Evolutionary conservation across 1,140 invertebrate species (phyloP).

Genomic region (Mylabris phalerata): DNA sequence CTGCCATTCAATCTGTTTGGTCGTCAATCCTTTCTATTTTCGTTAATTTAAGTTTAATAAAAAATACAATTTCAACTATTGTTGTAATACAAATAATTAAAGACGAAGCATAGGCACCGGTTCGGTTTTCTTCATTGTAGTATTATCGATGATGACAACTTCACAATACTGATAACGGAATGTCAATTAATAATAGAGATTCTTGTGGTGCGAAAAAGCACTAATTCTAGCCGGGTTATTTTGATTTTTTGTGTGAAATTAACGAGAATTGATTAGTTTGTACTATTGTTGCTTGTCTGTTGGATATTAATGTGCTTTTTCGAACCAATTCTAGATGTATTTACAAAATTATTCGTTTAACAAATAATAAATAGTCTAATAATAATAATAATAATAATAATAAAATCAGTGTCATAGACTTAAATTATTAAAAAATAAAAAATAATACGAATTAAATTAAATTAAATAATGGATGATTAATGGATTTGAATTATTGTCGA

Average conservation of each 20-base stretch:
- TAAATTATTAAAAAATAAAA: no score
- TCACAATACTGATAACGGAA: slow-evolving; percentile 37
- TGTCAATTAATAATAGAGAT: slow-evolving; percentile 16
- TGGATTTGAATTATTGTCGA: no score
- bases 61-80: not conserved
- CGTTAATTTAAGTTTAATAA: not conserved
- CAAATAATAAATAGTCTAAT: no score
- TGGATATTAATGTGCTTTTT: not conserved
- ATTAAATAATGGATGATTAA: no score
- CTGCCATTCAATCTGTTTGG: slow-evolving; percentile 14
- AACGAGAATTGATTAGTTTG: not conserved
- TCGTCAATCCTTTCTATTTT: slow-evolving; percentile 1
- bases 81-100: no score
- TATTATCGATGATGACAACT: slow-evolving; percentile 22
- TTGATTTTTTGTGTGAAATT: not conserved
- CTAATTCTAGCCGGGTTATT: not conserved
- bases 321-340: not conserved
- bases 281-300: not conserved
- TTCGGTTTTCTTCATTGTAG: slow-evolving; percentile 4
- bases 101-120: slow-evolving; percentile 14
- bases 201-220: not conserved
- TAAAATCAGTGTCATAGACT: no score
- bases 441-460: no score
- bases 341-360: no score
- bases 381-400: no score